Conservation (phyloP, 2,888 invertebrate genomes). For the Coenonympha glycerion region DNA sequence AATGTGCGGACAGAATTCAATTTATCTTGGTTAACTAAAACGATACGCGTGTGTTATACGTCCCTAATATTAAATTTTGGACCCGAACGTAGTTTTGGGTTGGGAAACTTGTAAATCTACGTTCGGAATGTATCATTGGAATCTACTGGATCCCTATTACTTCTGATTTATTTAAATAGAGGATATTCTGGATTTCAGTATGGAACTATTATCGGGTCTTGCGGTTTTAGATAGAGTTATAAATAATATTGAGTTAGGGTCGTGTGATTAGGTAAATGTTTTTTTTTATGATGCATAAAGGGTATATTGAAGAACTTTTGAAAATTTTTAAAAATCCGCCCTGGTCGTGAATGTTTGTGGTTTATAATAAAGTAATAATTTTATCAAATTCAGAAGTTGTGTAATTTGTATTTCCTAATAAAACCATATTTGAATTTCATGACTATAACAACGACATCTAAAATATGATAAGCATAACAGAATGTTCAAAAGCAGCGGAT, state of each 20-base stretch:
- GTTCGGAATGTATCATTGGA: not conserved
- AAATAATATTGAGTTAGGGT: no score
- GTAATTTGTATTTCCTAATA: not conserved
- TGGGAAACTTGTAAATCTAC: conserved; percentile 1
- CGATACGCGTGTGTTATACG: conserved; percentile 10
- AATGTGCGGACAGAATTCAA: conserved; percentile 19
- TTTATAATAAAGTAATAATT: no score
- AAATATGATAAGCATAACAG: conserved; percentile 1
- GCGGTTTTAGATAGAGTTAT: no score
- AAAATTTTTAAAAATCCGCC: no score
- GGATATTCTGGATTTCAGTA: no score
- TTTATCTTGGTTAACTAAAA: conserved; percentile 20
- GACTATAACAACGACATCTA: not conserved
- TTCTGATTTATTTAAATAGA: not conserved
- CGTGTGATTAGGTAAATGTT: no score
- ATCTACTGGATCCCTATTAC: not conserved
- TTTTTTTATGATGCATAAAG: no score
- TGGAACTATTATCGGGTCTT: no score
- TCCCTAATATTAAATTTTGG: conserved; percentile 11
- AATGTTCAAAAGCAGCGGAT: conserved; percentile 8
- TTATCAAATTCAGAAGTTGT: no score
- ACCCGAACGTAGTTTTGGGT: not conserved
- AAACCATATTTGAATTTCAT: not conserved
- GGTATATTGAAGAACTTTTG: no score
- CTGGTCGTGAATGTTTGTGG: no score